Conservation (phyloP, 2,888 invertebrate genomes). For the Lysandra bellargus region DNA sequence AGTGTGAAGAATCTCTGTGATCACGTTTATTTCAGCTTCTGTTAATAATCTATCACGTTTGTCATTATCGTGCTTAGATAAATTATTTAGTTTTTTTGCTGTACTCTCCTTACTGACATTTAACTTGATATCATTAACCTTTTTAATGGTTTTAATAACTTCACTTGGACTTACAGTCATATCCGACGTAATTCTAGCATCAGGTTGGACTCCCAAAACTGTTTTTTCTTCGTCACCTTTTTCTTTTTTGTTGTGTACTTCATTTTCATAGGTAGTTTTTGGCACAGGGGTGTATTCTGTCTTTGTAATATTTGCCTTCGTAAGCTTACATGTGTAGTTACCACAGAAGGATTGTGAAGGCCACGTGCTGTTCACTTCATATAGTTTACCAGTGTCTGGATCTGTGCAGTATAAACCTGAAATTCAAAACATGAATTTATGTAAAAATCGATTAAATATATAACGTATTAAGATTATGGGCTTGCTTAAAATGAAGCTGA, state of each 20-base stretch:
- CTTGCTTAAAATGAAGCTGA: too few species aligned
- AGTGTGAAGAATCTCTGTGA: conserved; percentile 59
- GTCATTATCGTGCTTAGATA: conserved; percentile 32
- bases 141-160: conserved; percentile 39
- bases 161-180: conserved; percentile 43
- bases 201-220: neutral
- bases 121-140: neutral
- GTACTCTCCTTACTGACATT: conserved; percentile 36
- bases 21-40: conserved; percentile 60
- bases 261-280: conserved; percentile 48
- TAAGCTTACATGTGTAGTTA: conserved; percentile 68
- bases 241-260: conserved; percentile 32
- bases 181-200: conserved; percentile 25
- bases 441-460: neutral
- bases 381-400: conserved; percentile 66
- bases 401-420: conserved; percentile 70
- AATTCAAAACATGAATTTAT: conserved; percentile 43
- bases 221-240: conserved; percentile 26
- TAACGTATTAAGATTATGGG: too few species aligned
- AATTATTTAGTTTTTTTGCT: conserved; percentile 35
- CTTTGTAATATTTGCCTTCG: conserved; percentile 49
- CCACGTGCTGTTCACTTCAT: conserved; percentile 68
- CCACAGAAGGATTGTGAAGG: conserved; percentile 67
- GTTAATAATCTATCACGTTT: conserved; percentile 60
- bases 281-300: conserved; percentile 47